phyloP scores from a whole-genome alignment of 2,113 vertebrate species.

The Lasiurus cinereus region DNA sequence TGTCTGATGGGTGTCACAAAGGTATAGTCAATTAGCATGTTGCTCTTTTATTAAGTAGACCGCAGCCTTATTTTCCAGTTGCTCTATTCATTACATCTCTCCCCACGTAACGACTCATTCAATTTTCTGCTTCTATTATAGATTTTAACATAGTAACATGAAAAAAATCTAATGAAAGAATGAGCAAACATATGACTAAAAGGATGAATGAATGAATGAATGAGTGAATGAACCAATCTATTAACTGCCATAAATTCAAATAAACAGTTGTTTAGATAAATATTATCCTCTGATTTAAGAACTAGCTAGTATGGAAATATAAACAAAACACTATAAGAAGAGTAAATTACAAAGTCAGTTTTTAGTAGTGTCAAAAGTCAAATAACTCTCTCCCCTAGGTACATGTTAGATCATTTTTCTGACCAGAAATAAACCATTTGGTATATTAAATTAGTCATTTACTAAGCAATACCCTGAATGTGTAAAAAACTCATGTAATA shows the following conservation, averaged over 20 bases:
- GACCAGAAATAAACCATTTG: neutral
- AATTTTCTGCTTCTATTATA: neutral
- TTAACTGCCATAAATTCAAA: conserved; percentile 27
- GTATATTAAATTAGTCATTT: neutral
- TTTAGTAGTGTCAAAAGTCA: neutral
- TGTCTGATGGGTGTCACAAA: too few species aligned
- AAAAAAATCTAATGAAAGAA: conserved; percentile 3
- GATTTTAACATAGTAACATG: neutral
- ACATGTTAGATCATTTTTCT: neutral
- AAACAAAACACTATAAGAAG: conserved; percentile 33
- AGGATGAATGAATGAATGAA: neutral
- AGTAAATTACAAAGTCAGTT: neutral
- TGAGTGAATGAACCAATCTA: neutral
- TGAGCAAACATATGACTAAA: neutral
- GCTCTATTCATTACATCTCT: neutral
- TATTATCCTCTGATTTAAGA: conserved; percentile 31
- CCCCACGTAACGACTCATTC: neutral
- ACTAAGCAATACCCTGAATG: neutral
- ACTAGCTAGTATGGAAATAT: neutral
- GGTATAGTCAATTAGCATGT: too few species aligned
- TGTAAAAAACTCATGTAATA: neutral
- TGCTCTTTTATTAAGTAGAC: too few species aligned
- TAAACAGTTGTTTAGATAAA: conserved; percentile 33
- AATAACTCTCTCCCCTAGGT: neutral
- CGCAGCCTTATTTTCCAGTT: neutral